These are phyloP conservation scores for Agapornis roseicollis DNA, from an alignment of 2,113 vertebrate genomes.

Conservation along the genomic window DNA sequence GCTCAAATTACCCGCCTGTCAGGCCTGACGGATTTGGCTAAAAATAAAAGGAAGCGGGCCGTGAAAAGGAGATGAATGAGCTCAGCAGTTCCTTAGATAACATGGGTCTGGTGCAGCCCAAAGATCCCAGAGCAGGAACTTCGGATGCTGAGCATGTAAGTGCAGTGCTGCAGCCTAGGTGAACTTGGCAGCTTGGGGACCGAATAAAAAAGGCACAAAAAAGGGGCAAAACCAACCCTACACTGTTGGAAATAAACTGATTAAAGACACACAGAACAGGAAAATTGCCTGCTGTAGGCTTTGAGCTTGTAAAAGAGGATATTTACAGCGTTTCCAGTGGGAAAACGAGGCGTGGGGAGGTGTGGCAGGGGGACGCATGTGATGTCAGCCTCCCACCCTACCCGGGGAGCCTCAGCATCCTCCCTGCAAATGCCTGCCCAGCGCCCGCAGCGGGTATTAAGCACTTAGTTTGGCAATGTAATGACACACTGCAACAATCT, in stretches of 20 bases:
- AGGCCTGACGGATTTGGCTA: conserved; percentile 92
- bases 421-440: conserved; percentile 75
- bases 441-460: conserved; percentile 80
- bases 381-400: conserved; percentile 74
- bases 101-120: conserved; percentile 70
- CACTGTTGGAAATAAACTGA: not conserved
- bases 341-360: not conserved
- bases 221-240: not conserved
- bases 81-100: conserved; percentile 80
- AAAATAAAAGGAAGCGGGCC: conserved; percentile 92
- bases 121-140: conserved; percentile 76
- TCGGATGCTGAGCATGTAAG: conserved; percentile 52
- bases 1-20: conserved; percentile 91
- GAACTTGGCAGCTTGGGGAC: not conserved
- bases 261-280: not conserved
- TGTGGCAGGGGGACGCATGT: conserved; percentile 19
- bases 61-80: conserved; percentile 89
- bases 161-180: conserved; percentile 9
- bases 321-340: not conserved
- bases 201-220: not conserved
- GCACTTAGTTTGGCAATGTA: conserved; percentile 85
- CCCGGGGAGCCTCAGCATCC: conserved; percentile 67
- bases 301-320: not conserved
- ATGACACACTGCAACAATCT: conserved; percentile 82
- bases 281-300: not conserved